Evolutionary conservation across 2,888 invertebrate genomes (phyloP).

Genomic region (Leptopilina syphax): DNA sequence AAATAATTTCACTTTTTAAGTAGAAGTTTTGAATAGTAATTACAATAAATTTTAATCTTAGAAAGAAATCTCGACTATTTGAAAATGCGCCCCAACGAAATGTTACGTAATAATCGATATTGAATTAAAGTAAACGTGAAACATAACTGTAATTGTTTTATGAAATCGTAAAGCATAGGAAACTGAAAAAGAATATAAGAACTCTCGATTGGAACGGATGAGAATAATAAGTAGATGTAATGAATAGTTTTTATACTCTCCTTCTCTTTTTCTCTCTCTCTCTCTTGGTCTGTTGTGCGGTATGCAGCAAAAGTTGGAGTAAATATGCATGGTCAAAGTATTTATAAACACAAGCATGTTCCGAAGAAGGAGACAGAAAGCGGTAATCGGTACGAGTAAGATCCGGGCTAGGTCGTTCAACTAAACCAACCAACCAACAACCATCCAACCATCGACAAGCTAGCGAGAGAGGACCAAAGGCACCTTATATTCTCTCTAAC

Average conservation of each 20-base stretch:
- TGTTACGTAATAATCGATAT: too few species aligned
- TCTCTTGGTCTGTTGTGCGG: neutral
- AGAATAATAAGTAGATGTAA: constrained; percentile 11
- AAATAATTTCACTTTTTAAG: too few species aligned
- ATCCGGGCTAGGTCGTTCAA: constrained; percentile 41
- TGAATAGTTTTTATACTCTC: constrained; percentile 1
- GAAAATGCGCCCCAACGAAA: too few species aligned
- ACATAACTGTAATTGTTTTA: too few species aligned
- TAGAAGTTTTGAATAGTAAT: too few species aligned
- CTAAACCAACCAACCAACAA: constrained; percentile 27
- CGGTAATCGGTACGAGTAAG: constrained; percentile 38
- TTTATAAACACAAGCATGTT: constrained; percentile 41
- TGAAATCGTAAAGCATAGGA: too few species aligned
- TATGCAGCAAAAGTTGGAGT: constrained; percentile 30
- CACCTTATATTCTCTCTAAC: constrained; percentile 19
- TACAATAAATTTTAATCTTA: too few species aligned
- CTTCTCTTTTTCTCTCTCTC: too few species aligned
- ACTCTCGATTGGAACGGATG: constrained; percentile 2
- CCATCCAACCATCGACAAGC: constrained; percentile 27
- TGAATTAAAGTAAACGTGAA: too few species aligned
- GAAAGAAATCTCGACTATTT: too few species aligned
- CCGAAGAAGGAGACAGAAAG: constrained; percentile 38
- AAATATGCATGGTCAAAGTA: constrained; percentile 30
- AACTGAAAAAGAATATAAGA: neutral
- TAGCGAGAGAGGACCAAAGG: constrained; percentile 16